These are phyloP conservation scores for Paramormyrops kingsleyae DNA, from an alignment of 2,113 vertebrate genomes.

Conservation along the genomic window DNA sequence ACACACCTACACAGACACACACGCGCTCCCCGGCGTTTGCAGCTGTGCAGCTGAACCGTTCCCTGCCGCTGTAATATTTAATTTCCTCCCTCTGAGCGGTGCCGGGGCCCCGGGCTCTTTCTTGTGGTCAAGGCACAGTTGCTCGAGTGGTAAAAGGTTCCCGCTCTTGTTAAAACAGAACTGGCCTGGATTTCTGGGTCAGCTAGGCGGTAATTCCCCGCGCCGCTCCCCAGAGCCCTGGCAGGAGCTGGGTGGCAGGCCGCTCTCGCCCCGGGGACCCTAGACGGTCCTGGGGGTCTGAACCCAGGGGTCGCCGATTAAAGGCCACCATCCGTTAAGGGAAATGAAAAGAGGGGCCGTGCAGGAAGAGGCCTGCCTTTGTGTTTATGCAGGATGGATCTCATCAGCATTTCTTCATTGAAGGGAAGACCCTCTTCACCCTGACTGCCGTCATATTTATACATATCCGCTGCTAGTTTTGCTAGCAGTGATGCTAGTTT, in stretches of 20 bases:
- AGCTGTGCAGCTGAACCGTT: conserved; percentile 41
- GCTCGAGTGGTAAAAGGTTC: conserved; percentile 59
- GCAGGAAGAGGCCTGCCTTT: neutral
- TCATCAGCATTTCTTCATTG: neutral
- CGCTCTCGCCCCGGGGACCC: neutral
- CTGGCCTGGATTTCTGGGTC: conserved; percentile 68
- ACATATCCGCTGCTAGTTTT: neutral
- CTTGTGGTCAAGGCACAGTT: conserved; percentile 58
- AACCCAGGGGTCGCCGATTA: neutral
- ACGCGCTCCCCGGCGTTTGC: neutral
- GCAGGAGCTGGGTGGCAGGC: conserved; percentile 10
- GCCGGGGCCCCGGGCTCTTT: conserved; percentile 53
- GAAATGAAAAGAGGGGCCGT: neutral
- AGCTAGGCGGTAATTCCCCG: conserved; percentile 60
- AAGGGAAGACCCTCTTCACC: neutral
- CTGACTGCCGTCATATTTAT: neutral
- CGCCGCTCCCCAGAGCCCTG: conserved; percentile 36
- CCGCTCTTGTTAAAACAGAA: conserved; percentile 68
- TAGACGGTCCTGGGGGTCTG: conserved; percentile 36
- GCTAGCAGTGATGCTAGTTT: neutral
- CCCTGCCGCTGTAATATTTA: conserved; percentile 63
- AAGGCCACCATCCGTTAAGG: neutral
- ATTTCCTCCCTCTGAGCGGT: conserved; percentile 60
- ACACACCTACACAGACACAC: neutral
- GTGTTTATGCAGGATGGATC: neutral